Conservation (phyloP, 1,140 invertebrate genomes). For the Drosophila tropicalis region DNA sequence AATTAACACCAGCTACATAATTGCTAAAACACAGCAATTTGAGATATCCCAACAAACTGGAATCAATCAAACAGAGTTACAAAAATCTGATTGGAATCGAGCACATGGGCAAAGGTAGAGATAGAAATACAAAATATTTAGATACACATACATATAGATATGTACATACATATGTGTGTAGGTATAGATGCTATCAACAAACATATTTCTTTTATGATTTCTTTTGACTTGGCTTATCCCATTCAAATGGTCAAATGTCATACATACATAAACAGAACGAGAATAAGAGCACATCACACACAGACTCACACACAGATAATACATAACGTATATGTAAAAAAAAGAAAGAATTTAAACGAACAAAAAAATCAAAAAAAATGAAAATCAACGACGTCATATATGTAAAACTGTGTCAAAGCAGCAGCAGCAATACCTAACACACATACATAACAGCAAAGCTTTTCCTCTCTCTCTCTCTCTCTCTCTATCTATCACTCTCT, state of each 20-base stretch:
- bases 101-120: conserved; percentile 9
- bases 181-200: conserved; percentile 25
- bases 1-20: conserved; percentile 64
- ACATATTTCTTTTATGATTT: conserved; percentile 21
- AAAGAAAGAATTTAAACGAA: conserved; percentile 53
- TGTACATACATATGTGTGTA: conserved; percentile 19
- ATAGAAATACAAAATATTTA: neutral
- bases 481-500: conserved; percentile 17
- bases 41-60: conserved; percentile 36
- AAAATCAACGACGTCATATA: conserved; percentile 81
- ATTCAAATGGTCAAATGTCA: conserved; percentile 67
- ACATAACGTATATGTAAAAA: neutral
- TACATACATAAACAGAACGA: conserved; percentile 45
- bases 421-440: conserved; percentile 41
- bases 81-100: conserved; percentile 33
- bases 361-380: conserved; percentile 56
- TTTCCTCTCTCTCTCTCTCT: conserved; percentile 43
- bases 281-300: conserved; percentile 33
- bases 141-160: neutral
- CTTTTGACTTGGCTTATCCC: conserved; percentile 14
- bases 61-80: conserved; percentile 2
- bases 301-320: conserved; percentile 10
- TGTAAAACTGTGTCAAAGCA: conserved; percentile 82
- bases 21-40: conserved; percentile 29
- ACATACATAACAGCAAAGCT: conserved; percentile 46